Evolutionary conservation across 1,140 invertebrate genomes (phyloP), one percentile per base, ranked within the genome.

Genomic region (Wiebesia pumilae): DNA sequence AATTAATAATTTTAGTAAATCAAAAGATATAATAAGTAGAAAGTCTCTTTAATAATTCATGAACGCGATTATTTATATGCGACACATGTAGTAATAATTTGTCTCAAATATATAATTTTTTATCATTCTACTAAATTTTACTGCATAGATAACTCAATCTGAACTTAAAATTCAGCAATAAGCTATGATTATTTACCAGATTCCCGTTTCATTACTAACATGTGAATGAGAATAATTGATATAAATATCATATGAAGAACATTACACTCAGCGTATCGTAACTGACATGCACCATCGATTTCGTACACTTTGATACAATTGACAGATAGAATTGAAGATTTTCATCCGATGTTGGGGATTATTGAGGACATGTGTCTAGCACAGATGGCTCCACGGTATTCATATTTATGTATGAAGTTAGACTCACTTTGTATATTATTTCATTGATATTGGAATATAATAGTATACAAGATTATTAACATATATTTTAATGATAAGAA

Each of bases 341-440:
- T 71, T 24, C 1, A 6, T 16, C 33, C 2, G 0, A 19, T 54
- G 14, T 27, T 62, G 58, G 16, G 90, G 90, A 92, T 93, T 91
- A 88, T 89, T 85, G 84, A 71, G 30, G 33, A 71, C 69, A 38
- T 30, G 21, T 71, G 69, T 35, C 35, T 38, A 16, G 33, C 16
- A 38, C 69, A 71, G 19, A 71, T 71, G 35, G 2, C 40, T 35
- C 35, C 69, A 21, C 69, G 21, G 4, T 71, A 38, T 16, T 71
- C 69, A 71, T 38, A 71, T 38, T 71, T 71, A 71, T 71, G 33
- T 35, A 71, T 71, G 35, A 71, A 71, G n/a, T 38, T 9, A 6
- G 35, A 3, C 9, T 38, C 1, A 71, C 16, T 19, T 71, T 35
- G 33, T 38, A 38, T 71, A 38, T 7, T 21, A 71, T 38, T 62